These are phyloP conservation scores for Atherinomorus stipes DNA, from an alignment of 2,113 vertebrate species.

Conservation along the genomic window DNA sequence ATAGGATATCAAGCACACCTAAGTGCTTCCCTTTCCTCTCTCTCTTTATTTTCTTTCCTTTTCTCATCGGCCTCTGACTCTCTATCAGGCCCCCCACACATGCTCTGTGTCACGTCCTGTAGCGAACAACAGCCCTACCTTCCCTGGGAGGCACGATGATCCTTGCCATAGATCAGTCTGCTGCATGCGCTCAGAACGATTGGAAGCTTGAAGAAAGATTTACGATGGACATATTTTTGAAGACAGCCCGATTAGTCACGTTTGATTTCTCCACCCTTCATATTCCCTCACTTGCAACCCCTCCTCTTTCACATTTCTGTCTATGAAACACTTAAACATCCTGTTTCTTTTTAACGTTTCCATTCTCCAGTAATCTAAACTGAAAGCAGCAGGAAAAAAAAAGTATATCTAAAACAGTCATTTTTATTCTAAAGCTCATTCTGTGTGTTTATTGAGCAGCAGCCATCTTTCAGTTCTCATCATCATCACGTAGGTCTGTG, in stretches of 20 bases:
- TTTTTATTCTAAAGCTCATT: slow-evolving; percentile 10
- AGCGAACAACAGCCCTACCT: slow-evolving; percentile 63
- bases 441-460: slow-evolving; percentile 42
- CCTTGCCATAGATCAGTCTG: slow-evolving; percentile 56
- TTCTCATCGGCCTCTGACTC: slow-evolving; percentile 71
- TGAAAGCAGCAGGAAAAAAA: neutral
- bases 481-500: slow-evolving; percentile 45
- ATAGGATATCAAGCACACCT: slow-evolving; percentile 80
- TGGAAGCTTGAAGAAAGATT: slow-evolving; percentile 47
- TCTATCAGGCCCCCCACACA: slow-evolving; percentile 73
- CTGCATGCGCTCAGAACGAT: slow-evolving; percentile 21
- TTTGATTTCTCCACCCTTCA: slow-evolving; percentile 7
- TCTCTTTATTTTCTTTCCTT: slow-evolving; percentile 79
- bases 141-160: slow-evolving; percentile 50
- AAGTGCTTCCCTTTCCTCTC: slow-evolving; percentile 81
- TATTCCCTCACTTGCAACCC: neutral
- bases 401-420: slow-evolving; percentile 10
- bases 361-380: neutral
- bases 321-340: neutral
- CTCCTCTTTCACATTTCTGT: slow-evolving; percentile 1
- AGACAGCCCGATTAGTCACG: slow-evolving; percentile 40
- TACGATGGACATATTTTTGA: slow-evolving; percentile 28
- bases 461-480: slow-evolving; percentile 50
- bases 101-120: slow-evolving; percentile 78
- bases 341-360: neutral